A percentile compares a stretch with the other conserved stretches of the same genome.
These are phyloP conservation scores for Setophaga kirtlandii DNA, from an alignment of 2,113 vertebrate genomes.

Conservation along the genomic window DNA sequence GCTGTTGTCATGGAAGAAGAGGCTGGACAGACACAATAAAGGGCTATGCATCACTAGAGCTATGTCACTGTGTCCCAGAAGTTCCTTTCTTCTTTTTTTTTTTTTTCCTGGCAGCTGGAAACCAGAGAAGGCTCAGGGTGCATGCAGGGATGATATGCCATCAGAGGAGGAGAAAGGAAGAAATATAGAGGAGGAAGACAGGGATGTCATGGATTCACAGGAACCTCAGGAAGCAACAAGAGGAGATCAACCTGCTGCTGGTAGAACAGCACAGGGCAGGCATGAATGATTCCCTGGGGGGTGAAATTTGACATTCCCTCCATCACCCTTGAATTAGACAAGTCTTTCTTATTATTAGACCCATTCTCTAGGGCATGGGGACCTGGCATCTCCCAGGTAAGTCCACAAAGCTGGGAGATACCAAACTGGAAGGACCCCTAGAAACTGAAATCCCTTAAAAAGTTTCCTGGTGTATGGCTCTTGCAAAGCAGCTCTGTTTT, in stretches of 20 bases:
- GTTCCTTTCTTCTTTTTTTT: neutral
- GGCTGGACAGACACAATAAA: neutral
- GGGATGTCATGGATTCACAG: neutral
- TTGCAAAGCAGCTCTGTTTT: neutral
- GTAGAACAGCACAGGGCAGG: constrained; percentile 51
- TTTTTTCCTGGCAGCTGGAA: constrained; percentile 67
- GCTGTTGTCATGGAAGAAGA: neutral
- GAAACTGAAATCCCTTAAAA: neutral
- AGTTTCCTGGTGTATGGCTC: neutral
- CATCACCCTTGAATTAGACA: constrained; percentile 46
- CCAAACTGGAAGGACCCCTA: neutral
- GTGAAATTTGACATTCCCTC: constrained; percentile 36
- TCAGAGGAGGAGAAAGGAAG: neutral
- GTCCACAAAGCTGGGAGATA: neutral
- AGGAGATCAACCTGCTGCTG: constrained; percentile 66
- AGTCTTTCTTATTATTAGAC: neutral
- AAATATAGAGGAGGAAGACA: neutral
- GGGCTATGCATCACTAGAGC: neutral
- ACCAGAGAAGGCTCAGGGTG: constrained; percentile 33
- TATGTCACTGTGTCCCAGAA: neutral
- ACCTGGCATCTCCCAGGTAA: neutral
- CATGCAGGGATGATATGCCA: neutral
- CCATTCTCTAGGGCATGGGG: neutral
- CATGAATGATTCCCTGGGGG: neutral
- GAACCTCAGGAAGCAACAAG: constrained; percentile 64